Evolutionary conservation across 2,888 invertebrate genomes (phyloP), one percentile per base, ranked within the genome.

Genomic region (Chirona hameri): DNA sequence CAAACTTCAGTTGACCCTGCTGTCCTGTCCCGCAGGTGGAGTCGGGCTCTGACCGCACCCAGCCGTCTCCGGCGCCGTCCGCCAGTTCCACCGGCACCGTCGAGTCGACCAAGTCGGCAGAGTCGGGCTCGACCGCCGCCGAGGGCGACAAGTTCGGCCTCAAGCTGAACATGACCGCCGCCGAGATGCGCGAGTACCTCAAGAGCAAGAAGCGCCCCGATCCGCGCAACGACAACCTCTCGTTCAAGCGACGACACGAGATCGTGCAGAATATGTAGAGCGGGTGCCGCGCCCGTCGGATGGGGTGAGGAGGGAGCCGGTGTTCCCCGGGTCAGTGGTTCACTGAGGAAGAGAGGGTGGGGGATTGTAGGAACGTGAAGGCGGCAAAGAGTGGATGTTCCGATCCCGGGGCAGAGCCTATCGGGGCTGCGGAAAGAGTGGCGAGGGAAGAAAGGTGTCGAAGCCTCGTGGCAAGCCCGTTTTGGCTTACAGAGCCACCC

Each of bases 161-260:
- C 84, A 95, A 96, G 89, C 90, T 97, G 85, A 93, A 93, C 87
- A 95, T 96, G 94, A 95, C 96, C 84, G 97, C 94, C n/a, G 95
- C 95, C 80, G 95, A 97, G 89, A 92, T 96, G 91, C 91, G 96
- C 83, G 95, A 95, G 82, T 93, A 94, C 86, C 90, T 96, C 85
- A 94, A 95, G 81, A 92, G 93, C 84, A 94, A 93, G 88, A 96
- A 96, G 89, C 95, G 95, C 88, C 92, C 93, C 88, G 96, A 96
- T 89, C 95, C 96, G 76, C 96, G 96, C 89, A 95, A 94, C 88
- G 95, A 95, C 87, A 92, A 92, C 81, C 93, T 97, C 90, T 96
- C 96, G 90, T 93, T 96, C 87, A 94, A 94, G 89, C 94, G 95
- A 90, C 96, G 96, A 90, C 96, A 95, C 88, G 95, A 96, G 88